These are phyloP conservation scores for Argyra leucocephala DNA, from an alignment of 2,888 invertebrate species.

Conservation along the genomic window DNA sequence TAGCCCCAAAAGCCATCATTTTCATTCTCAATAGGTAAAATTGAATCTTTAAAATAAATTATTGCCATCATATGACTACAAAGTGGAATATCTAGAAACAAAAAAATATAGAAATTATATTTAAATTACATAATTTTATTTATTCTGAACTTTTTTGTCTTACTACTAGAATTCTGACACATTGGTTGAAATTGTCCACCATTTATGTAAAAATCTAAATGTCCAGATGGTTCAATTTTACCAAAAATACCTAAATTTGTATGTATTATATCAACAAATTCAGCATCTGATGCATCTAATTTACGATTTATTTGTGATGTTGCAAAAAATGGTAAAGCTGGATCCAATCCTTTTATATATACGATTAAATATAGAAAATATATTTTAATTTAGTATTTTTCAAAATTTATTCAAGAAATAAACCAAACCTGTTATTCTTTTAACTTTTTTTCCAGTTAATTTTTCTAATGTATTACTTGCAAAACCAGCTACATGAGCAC, in stretches of 20 bases:
- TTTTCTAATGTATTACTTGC: slow-evolving; percentile 35
- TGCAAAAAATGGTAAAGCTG: slow-evolving; percentile 54
- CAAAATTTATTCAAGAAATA: not conserved
- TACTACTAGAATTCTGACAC: slow-evolving; percentile 26
- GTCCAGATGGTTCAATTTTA: slow-evolving; percentile 49
- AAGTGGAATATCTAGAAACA: slow-evolving; percentile 26
- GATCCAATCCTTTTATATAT: slow-evolving; percentile 48
- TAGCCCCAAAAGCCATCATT: slow-evolving; percentile 27
- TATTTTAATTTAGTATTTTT: not conserved
- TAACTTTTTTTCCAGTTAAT: slow-evolving; percentile 31
- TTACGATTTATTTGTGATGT: slow-evolving; percentile 46
- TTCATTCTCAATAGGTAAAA: slow-evolving; percentile 19
- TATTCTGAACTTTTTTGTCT: not conserved
- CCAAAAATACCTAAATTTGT: slow-evolving; percentile 53
- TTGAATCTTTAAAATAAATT: slow-evolving; percentile 29
- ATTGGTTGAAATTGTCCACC: slow-evolving; percentile 37
- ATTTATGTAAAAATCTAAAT: slow-evolving; percentile 57
- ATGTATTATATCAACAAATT: slow-evolving; percentile 51
- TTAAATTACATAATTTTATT: not conserved
- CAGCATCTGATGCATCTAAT: slow-evolving; percentile 45
- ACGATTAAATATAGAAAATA: not conserved
- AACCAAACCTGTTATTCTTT: slow-evolving; percentile 40
- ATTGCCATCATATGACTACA: slow-evolving; percentile 31
- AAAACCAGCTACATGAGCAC: slow-evolving; percentile 48
- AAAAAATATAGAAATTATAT: slow-evolving; percentile 12